These are phyloP conservation scores for Lycorma delicatula DNA, from an alignment of 1,140 invertebrate genomes.

Conservation along the genomic window DNA sequence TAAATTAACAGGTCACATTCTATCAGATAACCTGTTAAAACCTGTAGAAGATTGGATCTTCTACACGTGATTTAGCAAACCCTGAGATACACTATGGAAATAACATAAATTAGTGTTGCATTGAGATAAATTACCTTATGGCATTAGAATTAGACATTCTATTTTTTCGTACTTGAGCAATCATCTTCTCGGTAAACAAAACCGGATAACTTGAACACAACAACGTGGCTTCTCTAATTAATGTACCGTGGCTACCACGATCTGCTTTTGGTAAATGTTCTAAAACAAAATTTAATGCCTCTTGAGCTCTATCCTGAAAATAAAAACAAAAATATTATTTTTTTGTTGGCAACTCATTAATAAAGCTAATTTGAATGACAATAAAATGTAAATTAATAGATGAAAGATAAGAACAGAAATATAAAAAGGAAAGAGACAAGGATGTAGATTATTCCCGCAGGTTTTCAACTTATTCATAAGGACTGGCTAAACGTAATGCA, in stretches of 20 bases:
- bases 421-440: too few relatives aligned
- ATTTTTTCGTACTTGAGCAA: slow-evolving; percentile 51
- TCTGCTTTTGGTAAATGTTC: slow-evolving; percentile 61
- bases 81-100: not conserved
- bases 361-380: too few relatives aligned
- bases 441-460: too few relatives aligned
- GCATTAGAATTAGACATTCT: slow-evolving; percentile 6
- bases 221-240: slow-evolving; percentile 66
- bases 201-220: slow-evolving; percentile 66
- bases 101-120: not conserved
- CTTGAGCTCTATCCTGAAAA: slow-evolving; percentile 58
- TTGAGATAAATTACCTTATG: not conserved
- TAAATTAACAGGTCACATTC: too few relatives aligned
- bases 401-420: too few relatives aligned
- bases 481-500: too few relatives aligned
- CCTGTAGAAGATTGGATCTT: too few relatives aligned
- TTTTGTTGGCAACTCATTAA: too few relatives aligned
- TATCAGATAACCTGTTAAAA: too few relatives aligned
- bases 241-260: slow-evolving; percentile 53
- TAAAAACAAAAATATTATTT: too few relatives aligned
- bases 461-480: too few relatives aligned
- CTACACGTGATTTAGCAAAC: not conserved
- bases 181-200: slow-evolving; percentile 65
- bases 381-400: too few relatives aligned
- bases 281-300: slow-evolving; percentile 69